Evolutionary conservation across 2,888 invertebrate species (phyloP).

Genomic region (Trichogramma dendrolimi): DNA sequence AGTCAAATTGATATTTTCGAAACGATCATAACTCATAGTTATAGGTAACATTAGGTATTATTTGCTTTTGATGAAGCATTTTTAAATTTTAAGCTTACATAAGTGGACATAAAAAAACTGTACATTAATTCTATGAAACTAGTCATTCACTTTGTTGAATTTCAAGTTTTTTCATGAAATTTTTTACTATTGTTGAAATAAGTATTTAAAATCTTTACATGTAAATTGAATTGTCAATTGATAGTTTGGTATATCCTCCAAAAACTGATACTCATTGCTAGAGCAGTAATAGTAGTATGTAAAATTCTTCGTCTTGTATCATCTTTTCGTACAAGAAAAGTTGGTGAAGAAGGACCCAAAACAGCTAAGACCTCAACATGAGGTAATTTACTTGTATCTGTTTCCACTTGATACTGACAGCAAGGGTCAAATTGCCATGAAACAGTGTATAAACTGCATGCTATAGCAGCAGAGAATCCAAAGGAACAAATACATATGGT

Average conservation of each 20-base stretch:
- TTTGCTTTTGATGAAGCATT: too few relatives aligned
- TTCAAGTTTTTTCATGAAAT: too few relatives aligned
- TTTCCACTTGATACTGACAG: constrained; percentile 89
- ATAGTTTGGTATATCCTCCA: constrained; percentile 78
- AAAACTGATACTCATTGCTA: constrained; percentile 76
- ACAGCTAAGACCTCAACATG: constrained; percentile 70
- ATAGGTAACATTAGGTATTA: too few relatives aligned
- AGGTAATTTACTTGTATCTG: constrained; percentile 67
- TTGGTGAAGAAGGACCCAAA: constrained; percentile 72
- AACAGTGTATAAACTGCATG: constrained; percentile 84
- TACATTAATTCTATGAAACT: too few relatives aligned
- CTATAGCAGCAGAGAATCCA: constrained; percentile 74
- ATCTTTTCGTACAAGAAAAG: constrained; percentile 82
- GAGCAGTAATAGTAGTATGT: constrained; percentile 76
- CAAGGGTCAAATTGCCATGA: constrained; percentile 97
- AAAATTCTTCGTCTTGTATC: constrained; percentile 76
- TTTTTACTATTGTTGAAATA: too few relatives aligned
- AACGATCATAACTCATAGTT: too few relatives aligned
- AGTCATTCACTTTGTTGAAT: too few relatives aligned
- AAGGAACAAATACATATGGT: constrained; percentile 72
- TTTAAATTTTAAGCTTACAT: too few relatives aligned
- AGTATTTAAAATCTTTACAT: background rate
- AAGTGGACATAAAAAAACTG: too few relatives aligned
- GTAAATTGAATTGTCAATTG: constrained; percentile 55
- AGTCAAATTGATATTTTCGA: too few relatives aligned